These are phyloP conservation scores for Netelia fuscicornis DNA, from an alignment of 2,888 invertebrate genomes.

Conservation along the genomic window DNA sequence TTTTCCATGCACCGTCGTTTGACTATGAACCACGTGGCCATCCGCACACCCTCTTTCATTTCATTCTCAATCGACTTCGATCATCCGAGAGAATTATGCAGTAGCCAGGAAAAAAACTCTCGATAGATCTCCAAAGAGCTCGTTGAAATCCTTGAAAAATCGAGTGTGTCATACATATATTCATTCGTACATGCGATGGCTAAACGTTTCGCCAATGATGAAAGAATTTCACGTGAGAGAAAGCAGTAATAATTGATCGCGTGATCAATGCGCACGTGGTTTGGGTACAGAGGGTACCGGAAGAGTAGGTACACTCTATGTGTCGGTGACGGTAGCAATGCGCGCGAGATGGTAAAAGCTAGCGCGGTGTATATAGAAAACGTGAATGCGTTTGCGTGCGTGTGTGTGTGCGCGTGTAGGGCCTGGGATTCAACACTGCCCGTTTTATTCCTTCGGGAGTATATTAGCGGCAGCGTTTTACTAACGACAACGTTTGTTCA, in stretches of 20 bases:
- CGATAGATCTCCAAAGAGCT: constrained; percentile 6
- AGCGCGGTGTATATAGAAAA: not conserved
- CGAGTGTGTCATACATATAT: not conserved
- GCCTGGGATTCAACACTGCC: not conserved
- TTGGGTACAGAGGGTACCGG: not conserved
- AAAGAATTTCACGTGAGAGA: constrained; percentile 35
- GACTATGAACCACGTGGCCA: constrained; percentile 14
- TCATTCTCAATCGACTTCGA: constrained; percentile 9
- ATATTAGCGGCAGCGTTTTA: constrained; percentile 61
- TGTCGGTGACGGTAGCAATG: constrained; percentile 37
- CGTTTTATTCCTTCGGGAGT: constrained; percentile 29
- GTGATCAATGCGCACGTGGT: constrained; percentile 47
- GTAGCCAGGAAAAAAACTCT: not conserved
- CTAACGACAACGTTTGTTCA: constrained; percentile 61
- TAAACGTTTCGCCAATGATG: constrained; percentile 7
- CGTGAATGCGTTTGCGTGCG: not conserved
- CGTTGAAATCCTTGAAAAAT: not conserved
- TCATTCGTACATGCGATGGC: not conserved
- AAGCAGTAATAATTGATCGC: constrained; percentile 54
- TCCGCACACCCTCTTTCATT: not conserved
- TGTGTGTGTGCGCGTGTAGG: not conserved
- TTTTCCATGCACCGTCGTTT: not conserved
- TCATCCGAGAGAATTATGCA: constrained; percentile 32
- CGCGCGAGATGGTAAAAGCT: constrained; percentile 1
- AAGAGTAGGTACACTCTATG: constrained; percentile 1